These are phyloP conservation scores for Drosophila melanocephala DNA, from an alignment of 2,888 invertebrate genomes.

Conservation along the genomic window DNA sequence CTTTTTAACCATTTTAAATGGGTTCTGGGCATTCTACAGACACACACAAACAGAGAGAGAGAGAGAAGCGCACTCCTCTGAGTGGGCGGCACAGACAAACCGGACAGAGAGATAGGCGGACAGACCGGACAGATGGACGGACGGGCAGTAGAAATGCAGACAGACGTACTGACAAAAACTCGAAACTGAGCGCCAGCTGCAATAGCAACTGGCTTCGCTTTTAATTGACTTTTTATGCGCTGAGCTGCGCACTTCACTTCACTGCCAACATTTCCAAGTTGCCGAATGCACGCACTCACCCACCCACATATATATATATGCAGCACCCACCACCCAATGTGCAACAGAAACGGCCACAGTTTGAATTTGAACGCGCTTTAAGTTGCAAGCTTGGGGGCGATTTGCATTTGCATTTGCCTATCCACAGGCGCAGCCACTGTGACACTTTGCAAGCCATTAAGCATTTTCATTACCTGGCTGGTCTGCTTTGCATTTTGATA, in stretches of 20 bases:
- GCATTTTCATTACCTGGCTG: conserved; percentile 77
- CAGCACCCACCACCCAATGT: not conserved
- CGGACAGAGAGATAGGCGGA: conserved; percentile 7
- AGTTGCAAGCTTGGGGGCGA: conserved; percentile 54
- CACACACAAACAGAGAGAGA: conserved; percentile 10
- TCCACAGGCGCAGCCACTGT: conserved; percentile 76
- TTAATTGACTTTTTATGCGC: conserved; percentile 83
- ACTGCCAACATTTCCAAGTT: conserved; percentile 56
- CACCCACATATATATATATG: not conserved
- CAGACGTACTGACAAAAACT: conserved; percentile 32
- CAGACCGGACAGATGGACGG: conserved; percentile 6
- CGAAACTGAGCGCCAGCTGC: conserved; percentile 67
- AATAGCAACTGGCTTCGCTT: conserved; percentile 70
- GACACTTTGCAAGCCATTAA: conserved; percentile 80
- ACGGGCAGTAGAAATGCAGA: conserved; percentile 7
- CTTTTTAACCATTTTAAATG: conserved; percentile 2
- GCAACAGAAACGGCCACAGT: conserved; percentile 13
- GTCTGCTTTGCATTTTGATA: conserved; percentile 79
- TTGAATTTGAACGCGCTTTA: conserved; percentile 78
- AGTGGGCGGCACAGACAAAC: conserved; percentile 15
- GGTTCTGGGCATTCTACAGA: not conserved
- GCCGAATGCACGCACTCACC: conserved; percentile 14
- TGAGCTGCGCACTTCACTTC: conserved; percentile 66
- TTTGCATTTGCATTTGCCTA: conserved; percentile 48
- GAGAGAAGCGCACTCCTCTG: not conserved